Evolutionary conservation across 1,140 invertebrate species (phyloP), one percentile per base, ranked within the genome.

Genomic region (Tribolium castaneum): DNA sequence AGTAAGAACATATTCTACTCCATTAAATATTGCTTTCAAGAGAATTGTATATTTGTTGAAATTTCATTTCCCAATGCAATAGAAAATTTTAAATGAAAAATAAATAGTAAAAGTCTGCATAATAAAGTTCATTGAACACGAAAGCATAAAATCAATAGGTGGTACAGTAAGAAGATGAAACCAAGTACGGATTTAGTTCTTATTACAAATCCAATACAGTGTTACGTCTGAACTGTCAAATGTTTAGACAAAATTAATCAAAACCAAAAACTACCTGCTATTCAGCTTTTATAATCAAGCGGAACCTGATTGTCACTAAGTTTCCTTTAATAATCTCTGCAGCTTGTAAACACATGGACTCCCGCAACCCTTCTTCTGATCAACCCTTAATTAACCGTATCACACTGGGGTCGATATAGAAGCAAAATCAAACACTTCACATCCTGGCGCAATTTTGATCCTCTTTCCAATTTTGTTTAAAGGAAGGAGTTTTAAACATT

Each of bases 1-100:
- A 66, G 59, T 35, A 35, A 66, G 59, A 66, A 66, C 59, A 66
- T 66, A 59, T 35, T 66, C 71, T 51, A 22, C 49, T 52, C 71
- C 71, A 51, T 51, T 73, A 56, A 59, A 59, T 25, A 25, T 59
- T 59, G 14, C 19, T 66, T 66, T 66, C 30, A 66, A 35, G 10
- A 14, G n/a, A 34, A 35, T 66, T 12, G 59, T 13, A 12, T n/a
- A 45, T 66, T 30, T 62, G 56, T 34, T 62, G 5, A 62, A 62
- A 34, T 3, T 34, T 19, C 13, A 10, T 16, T 59, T 22, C 10
- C 30, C 54, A 22, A n/a, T 59, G 54, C 59, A 6, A 66, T 12
- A 6, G 22, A 10, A 10, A 35, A 66, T 66, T 66, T 66, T 35
- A 13, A 66, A 59, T 59, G 14, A 22, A 19, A 59, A 59, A 59